Percentiles rank a stretch among this genome's conserved stretches.
Evolutionary conservation across 2,797 vertebrate species (phyloP).

Genomic region (Dallia pectoralis): DNA sequence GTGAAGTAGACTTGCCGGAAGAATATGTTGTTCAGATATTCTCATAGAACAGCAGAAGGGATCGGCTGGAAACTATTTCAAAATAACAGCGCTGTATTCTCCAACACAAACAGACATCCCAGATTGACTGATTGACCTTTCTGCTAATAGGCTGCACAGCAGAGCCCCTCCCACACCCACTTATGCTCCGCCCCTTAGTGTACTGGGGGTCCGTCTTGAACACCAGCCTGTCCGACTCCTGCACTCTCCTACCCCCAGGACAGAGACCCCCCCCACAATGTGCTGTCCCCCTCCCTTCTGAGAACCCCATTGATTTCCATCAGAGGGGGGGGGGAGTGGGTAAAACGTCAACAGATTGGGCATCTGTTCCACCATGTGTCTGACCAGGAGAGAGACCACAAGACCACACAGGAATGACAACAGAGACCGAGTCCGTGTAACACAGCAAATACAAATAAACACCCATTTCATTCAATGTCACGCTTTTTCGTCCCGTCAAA

Average conservation of each 20-base stretch:
- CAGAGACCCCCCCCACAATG: constrained; percentile 59
- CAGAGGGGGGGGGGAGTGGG: constrained; percentile 53
- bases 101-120: constrained; percentile 34
- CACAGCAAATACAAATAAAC: too few species aligned
- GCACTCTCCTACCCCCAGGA: constrained; percentile 32
- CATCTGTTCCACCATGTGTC: constrained; percentile 71
- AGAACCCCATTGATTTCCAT: constrained; percentile 71
- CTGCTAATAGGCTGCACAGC: constrained; percentile 18
- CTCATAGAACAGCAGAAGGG: not conserved
- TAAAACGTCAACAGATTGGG: constrained; percentile 49
- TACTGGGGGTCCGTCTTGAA: constrained; percentile 23
- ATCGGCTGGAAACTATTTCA: constrained; percentile 30
- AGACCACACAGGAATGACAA: not conserved
- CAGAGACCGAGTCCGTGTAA: too few species aligned
- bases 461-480: not conserved
- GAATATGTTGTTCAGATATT: not conserved
- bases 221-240: constrained; percentile 59
- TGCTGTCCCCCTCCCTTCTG: constrained; percentile 58
- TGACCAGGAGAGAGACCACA: constrained; percentile 15
- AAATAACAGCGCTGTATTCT: constrained; percentile 26
- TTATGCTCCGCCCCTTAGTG: constrained; percentile 46
- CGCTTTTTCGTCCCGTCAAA: not conserved
- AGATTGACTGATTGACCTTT: constrained; percentile 11
- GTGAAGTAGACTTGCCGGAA: not conserved
- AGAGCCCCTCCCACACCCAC: constrained; percentile 46